Evolutionary conservation across 92 coral and sea anemone genomes (phyloP).

Genomic region (Epizoanthus scotinus): DNA sequence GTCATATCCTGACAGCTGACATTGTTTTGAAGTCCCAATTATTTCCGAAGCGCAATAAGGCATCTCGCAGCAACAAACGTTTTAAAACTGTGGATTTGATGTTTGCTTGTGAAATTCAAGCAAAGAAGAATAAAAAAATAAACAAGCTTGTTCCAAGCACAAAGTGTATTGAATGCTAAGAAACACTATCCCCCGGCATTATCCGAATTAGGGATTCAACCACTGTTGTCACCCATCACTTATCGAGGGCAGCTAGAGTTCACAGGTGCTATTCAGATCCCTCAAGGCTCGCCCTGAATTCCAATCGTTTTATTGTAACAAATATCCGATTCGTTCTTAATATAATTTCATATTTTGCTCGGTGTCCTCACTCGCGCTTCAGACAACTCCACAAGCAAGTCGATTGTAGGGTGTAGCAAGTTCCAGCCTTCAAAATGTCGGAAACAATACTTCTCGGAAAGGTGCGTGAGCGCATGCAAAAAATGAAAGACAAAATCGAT

Average conservation of each 20-base stretch:
- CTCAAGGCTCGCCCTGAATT: slow-evolving; percentile 43
- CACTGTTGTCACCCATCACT: slow-evolving; percentile 33
- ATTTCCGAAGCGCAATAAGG: too few relatives aligned
- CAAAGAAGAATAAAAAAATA: background rate
- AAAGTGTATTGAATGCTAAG: slow-evolving; percentile 1
- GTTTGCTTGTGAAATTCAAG: too few relatives aligned
- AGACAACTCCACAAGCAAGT: background rate
- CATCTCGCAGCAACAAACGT: too few relatives aligned
- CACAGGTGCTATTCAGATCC: slow-evolving; percentile 31
- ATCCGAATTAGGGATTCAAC: background rate
- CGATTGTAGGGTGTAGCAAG: background rate
- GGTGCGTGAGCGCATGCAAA: slow-evolving; percentile 89
- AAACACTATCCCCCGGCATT: background rate
- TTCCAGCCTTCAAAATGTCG: slow-evolving; percentile 9
- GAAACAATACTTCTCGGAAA: slow-evolving; percentile 43
- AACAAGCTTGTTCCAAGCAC: background rate
- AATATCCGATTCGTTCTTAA: slow-evolving; percentile 29
- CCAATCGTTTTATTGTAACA: slow-evolving; percentile 29
- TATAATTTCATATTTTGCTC: slow-evolving; percentile 27
- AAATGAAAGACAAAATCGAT: slow-evolving; percentile 77
- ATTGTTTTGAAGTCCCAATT: too few relatives aligned
- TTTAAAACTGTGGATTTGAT: too few relatives aligned
- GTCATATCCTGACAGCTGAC: too few relatives aligned
- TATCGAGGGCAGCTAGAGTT: slow-evolving; percentile 14
- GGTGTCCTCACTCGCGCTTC: slow-evolving; percentile 1